Percentiles rank a stretch among this genome's conserved stretches.
Evolutionary conservation across 1,140 invertebrate species (phyloP).

Genomic region (Micrasema minimum): DNA sequence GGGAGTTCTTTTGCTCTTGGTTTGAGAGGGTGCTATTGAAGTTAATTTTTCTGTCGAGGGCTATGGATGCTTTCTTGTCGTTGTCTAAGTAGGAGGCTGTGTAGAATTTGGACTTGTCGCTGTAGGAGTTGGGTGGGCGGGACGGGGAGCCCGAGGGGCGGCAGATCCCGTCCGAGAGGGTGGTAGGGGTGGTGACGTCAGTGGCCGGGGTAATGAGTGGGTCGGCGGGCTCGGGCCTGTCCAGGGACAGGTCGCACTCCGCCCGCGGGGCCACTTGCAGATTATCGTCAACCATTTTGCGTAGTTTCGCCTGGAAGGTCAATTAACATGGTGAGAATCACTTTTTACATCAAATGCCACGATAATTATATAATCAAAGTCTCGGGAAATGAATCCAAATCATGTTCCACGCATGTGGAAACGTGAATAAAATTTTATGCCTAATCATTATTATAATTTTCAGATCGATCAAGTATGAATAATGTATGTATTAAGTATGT

Average conservation of each 20-base stretch:
- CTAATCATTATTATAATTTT: too few relatives aligned
- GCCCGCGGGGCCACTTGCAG: slow-evolving; percentile 62
- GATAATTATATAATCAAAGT: too few relatives aligned
- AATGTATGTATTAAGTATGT: too few relatives aligned
- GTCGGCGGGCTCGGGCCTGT: slow-evolving; percentile 63
- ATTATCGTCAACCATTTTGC: slow-evolving; percentile 68
- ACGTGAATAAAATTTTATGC: too few relatives aligned
- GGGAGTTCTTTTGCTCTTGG: slow-evolving; percentile 23
- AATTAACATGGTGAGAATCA: slow-evolving; percentile 5
- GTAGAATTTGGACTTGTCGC: slow-evolving; percentile 45
- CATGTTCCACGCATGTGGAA: too few relatives aligned
- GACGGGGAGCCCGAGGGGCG: slow-evolving; percentile 63
- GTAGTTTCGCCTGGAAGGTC: slow-evolving; percentile 63
- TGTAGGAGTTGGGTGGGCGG: slow-evolving; percentile 57
- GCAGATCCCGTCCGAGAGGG: slow-evolving; percentile 60
- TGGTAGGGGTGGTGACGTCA: slow-evolving; percentile 59
- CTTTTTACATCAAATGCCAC: too few relatives aligned
- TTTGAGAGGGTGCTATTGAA: slow-evolving; percentile 55
- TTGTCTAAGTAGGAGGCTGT: slow-evolving; percentile 45
- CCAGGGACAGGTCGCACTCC: slow-evolving; percentile 57
- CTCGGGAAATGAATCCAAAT: too few relatives aligned
- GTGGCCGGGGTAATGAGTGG: slow-evolving; percentile 65
- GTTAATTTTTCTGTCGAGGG: slow-evolving; percentile 56
- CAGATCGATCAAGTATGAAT: too few relatives aligned
- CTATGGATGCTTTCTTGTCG: slow-evolving; percentile 49